Base-by-base conservation (phyloP, 1,140 invertebrate species). In the Capitella teleta region DNA sequence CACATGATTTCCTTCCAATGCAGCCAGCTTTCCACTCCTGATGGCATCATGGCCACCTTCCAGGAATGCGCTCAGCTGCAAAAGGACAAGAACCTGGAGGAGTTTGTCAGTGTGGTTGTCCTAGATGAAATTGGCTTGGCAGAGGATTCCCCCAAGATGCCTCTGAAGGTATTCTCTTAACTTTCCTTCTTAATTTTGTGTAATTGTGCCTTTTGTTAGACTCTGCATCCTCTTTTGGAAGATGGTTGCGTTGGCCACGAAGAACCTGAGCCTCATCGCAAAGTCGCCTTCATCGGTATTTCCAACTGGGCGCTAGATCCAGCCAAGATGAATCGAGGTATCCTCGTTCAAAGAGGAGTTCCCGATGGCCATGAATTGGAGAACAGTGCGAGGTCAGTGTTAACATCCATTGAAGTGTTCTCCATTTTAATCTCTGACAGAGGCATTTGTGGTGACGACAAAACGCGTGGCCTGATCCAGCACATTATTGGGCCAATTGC, bases 301-400 rank as follows among this genome's bases (percentile, higher is more conserved):
- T 67, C 65, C 23, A 68, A 69, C 55, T 69, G 66, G 66, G 62
- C 64, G 6, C 49, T 69, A 21, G 65, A 68, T 58, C 64, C 64
- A 16, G 62, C 62, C 16, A 66, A 66, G 49, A 67, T 66, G 63
- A 67, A 67, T 49, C 38, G 63, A 47, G 63, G 63, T 12, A 62
- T 68, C 24, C 52, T 61, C 42, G 62, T 67, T 5, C 63, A 66
- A 38, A 52, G 62, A 46, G 58, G 58, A 12, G 53, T 61, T 14
- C 66, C 66, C 10, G 61, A 63, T 46, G 40, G 56, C 12, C 18
- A 59, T 6, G 64, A 67, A 53, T 56, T 67, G 12, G 38, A 46
- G 19, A 23, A 51, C 14, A 66, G 51, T 47, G 63, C 63, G 16
- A 57, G 28, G 62, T 64, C 26, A 48, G 52, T 46, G 2, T 16